phyloP scores from a whole-genome alignment of 2,888 invertebrate species.

The Gymnoscelis rufifasciata region DNA sequence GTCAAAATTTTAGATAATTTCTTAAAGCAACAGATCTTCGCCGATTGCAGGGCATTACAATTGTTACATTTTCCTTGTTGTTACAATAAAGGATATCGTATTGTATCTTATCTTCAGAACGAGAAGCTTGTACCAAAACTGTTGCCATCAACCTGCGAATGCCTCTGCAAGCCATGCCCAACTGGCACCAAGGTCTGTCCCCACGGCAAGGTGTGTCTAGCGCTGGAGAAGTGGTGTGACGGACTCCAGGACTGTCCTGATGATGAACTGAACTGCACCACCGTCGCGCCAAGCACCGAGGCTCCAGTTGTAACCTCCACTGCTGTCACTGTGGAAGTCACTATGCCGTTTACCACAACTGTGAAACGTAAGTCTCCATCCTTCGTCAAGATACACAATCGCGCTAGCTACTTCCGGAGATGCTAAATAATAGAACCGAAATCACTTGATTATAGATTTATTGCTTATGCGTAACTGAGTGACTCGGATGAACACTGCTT shows the following conservation, averaged over 20 bases:
- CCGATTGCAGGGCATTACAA: too few species aligned
- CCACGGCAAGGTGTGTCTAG: conserved; percentile 85
- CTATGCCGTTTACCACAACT: conserved; percentile 23
- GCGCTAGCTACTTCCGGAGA: too few species aligned
- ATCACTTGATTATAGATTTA: too few species aligned
- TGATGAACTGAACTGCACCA: conserved; percentile 84
- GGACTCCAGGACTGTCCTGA: conserved; percentile 90
- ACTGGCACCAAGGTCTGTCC: conserved; percentile 83
- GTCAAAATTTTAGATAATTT: too few species aligned
- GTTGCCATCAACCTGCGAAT: conserved; percentile 81
- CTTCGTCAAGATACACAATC: too few species aligned
- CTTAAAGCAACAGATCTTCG: too few species aligned
- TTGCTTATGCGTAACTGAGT: too few species aligned
- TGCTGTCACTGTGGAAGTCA: conserved; percentile 37
- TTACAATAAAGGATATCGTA: too few species aligned
- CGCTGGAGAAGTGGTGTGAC: conserved; percentile 87
- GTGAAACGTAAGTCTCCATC: conserved; percentile 49
- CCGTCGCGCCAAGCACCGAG: not conserved
- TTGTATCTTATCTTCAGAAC: conserved; percentile 8
- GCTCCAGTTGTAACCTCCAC: conserved; percentile 37
- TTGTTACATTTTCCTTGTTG: too few species aligned
- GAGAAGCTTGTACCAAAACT: conserved; percentile 75
- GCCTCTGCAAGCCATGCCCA: conserved; percentile 86
- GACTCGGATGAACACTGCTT: too few species aligned
- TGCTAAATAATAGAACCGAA: too few species aligned